Base-by-base conservation (phyloP, 2,113 vertebrate species). In the Chaenogobius annularis region DNA sequence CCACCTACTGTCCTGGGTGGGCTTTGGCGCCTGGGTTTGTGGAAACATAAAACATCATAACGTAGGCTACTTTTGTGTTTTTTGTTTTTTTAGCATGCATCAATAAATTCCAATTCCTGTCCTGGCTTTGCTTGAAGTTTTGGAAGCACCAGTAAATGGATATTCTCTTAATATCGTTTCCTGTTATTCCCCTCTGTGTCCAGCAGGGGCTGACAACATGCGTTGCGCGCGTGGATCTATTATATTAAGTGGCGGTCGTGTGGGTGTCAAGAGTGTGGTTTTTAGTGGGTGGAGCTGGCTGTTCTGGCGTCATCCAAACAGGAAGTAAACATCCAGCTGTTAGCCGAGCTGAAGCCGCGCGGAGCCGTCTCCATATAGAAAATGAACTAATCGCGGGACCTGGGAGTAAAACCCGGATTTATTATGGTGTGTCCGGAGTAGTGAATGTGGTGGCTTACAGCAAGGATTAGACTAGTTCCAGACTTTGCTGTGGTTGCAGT, bases 241-340 rank as follows among this genome's bases (percentile, higher is more conserved):
- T n/a, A n/a, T n/a, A n/a, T n/a, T n/a, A n/a, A n/a, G n/a, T n/a
- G 37, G 8, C 6, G 37, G 37, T 40, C 37, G 3, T 9, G 37
- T 40, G 6, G 35, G 6, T 6, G 35, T 35, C 35, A 6, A 3
- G 3, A 3, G 35, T 9, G 44, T 46, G 14, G 5, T 17, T 15
- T 61, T 14, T 35, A 17, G 58, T 61, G 58, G 58, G 58, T 26
- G 14, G 61, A 37, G 35, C 61, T 19, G 10, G 5, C 2, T 2
- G 35, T 19, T 40, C 10, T 20, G 61, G 37, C 35, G 19, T 43
- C n/a, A 22, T 14, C 43, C 61, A 83, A 87, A 85, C 88, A 81
- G 90, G 91, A 92, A 90, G 87, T 66, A 87, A 90, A 91, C 83
- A 87, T 77, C 79, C 78, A 85, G 83, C 74, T 71, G 78, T 83